A percentile compares a stretch with the other conserved stretches of the same genome.
phyloP scores from a whole-genome alignment of 2,113 vertebrate genomes.

The Phylloscopus trochilus region DNA sequence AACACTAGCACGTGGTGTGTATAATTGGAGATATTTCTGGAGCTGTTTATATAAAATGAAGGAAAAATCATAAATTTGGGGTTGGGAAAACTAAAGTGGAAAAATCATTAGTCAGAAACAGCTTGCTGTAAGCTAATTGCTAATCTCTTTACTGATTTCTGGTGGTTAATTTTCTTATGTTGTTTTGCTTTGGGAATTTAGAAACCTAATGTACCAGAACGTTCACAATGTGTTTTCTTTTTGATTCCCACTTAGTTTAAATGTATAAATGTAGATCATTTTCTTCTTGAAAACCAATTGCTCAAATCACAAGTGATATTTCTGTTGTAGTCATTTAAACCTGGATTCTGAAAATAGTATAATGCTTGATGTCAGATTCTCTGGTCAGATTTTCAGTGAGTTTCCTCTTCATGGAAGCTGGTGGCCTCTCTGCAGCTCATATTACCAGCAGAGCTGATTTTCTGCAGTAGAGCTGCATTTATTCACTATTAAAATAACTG shows the following conservation, averaged over 20 bases:
- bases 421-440: background rate
- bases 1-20: background rate
- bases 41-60: background rate
- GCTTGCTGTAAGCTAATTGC: constrained; percentile 46
- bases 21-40: constrained; percentile 1
- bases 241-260: background rate
- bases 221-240: constrained; percentile 27
- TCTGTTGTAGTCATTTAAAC: background rate
- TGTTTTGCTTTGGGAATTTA: constrained; percentile 43
- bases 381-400: background rate
- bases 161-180: constrained; percentile 29
- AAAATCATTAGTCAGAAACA: constrained; percentile 37
- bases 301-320: background rate
- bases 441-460: background rate
- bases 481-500: background rate
- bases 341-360: background rate
- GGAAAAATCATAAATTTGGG: background rate
- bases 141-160: constrained; percentile 24
- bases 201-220: constrained; percentile 38
- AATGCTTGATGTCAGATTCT: background rate
- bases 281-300: background rate
- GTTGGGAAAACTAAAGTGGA: background rate
- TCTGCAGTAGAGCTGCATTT: background rate
- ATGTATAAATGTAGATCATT: background rate
- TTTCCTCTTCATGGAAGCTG: background rate